Conservation (phyloP, 1,140 invertebrate genomes). For the Drosophila bocki region DNA sequence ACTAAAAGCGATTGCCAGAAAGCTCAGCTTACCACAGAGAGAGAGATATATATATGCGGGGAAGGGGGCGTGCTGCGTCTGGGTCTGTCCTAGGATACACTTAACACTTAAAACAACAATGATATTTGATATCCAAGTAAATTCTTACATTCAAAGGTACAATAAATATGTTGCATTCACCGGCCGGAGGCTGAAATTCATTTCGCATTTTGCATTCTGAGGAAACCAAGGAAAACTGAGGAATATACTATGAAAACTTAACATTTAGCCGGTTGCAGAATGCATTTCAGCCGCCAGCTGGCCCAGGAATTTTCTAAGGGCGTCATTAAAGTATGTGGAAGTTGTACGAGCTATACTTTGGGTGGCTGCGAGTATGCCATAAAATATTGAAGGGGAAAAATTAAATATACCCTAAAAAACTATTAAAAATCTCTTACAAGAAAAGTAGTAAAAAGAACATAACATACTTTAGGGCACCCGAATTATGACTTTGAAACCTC, state of each 20-base stretch:
- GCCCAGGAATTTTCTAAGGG: neutral
- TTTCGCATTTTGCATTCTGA: slow-evolving; percentile 15
- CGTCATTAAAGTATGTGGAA: slow-evolving; percentile 5
- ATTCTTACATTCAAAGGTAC: slow-evolving; percentile 66
- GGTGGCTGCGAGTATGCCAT: slow-evolving; percentile 9
- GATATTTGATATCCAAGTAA: slow-evolving; percentile 82
- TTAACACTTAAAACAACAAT: slow-evolving; percentile 79
- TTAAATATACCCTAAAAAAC: neutral
- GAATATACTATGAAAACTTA: slow-evolving; percentile 33
- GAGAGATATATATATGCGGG: slow-evolving; percentile 13
- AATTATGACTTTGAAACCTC: slow-evolving; percentile 3
- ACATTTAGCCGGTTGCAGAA: slow-evolving; percentile 12
- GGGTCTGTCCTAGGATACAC: slow-evolving; percentile 35
- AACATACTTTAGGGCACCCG: neutral
- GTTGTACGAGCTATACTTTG: neutral
- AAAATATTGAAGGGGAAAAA: neutral
- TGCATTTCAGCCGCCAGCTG: slow-evolving; percentile 8
- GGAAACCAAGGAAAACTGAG: slow-evolving; percentile 13
- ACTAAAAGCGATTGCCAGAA: slow-evolving; percentile 69
- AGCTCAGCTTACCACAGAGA: slow-evolving; percentile 59
- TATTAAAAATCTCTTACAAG: neutral
- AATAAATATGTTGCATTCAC: slow-evolving; percentile 41
- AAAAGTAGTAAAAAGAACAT: neutral
- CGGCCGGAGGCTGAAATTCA: slow-evolving; percentile 6
- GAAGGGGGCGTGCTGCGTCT: neutral